Evolutionary conservation across 2,797 vertebrate genomes (phyloP).

Genomic region (Alosa sapidissima): DNA sequence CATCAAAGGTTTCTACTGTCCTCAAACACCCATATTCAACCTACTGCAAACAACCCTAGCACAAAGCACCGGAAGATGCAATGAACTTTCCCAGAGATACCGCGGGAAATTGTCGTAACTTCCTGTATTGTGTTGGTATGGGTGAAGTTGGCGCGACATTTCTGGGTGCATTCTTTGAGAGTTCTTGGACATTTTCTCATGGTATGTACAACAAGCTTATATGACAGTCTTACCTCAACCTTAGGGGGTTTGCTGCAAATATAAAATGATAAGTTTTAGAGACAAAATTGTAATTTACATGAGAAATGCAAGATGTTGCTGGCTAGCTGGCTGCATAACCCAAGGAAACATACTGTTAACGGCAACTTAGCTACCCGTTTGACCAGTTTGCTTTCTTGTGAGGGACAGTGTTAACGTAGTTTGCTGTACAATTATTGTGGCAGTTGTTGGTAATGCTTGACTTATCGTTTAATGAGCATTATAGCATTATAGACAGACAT

Average conservation of each 20-base stretch:
- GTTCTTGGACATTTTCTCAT: not conserved
- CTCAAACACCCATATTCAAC: not conserved
- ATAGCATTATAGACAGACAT: not conserved
- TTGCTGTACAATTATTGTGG: not conserved
- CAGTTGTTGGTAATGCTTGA: not conserved
- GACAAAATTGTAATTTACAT: not conserved
- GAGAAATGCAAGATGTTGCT: not conserved
- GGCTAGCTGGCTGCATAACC: not conserved
- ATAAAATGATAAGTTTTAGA: not conserved
- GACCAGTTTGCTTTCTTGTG: not conserved
- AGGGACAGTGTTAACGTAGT: not conserved
- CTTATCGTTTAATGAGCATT: not conserved
- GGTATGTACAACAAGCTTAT: not conserved
- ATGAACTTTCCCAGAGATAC: constrained; percentile 50
- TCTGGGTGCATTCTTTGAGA: constrained; percentile 25
- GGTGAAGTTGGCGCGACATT: constrained; percentile 70
- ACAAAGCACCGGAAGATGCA: constrained; percentile 33
- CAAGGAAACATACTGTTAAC: not conserved
- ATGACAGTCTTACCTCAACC: not conserved
- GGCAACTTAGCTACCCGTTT: not conserved
- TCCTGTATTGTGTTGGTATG: constrained; percentile 64
- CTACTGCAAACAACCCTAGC: not conserved
- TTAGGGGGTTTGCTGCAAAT: not conserved
- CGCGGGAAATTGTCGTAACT: constrained; percentile 81
- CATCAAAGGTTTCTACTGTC: not conserved